Percentiles rank a stretch among this genome's conserved stretches.
These are phyloP conservation scores for rabbit (Oryctolagus cuniculus) DNA, from an alignment of 2,113 vertebrate species.

Conservation along the genomic window mOryCun1.1 NC_091450.1:21170501-21171000, in stretches of 20 bases:
- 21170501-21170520: neutral
- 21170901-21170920: neutral
- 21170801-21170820: neutral
- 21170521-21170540: neutral
- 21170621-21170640: neutral
- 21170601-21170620: neutral
- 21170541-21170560: neutral
- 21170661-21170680: neutral
- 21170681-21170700: neutral
- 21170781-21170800: neutral
- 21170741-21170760: neutral
- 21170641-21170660: neutral
- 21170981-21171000: neutral
- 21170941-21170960: neutral
- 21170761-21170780: neutral
- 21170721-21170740: neutral
- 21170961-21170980: neutral
- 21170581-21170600: neutral
- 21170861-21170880: rapidly evolving
- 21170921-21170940: neutral
- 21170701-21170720: neutral
- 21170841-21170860: neutral
- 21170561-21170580: neutral
- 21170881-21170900: neutral
- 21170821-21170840: neutral